Conservation (phyloP, 2,888 invertebrate genomes). For the Drosophila mimica region DNA sequence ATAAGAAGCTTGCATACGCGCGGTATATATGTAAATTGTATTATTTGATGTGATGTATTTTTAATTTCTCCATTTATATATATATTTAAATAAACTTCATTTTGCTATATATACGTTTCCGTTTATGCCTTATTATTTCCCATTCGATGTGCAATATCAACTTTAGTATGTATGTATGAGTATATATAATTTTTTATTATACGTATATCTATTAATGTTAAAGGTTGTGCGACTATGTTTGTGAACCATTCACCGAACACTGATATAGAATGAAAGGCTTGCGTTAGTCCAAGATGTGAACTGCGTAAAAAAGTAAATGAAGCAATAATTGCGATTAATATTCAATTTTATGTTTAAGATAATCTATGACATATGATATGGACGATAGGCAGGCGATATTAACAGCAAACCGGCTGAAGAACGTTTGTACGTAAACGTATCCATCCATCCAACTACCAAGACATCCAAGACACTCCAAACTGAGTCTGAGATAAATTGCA, state of each 20-base stretch:
- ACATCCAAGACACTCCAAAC: constrained; percentile 78
- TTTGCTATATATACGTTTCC: constrained; percentile 53
- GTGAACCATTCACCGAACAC: constrained; percentile 69
- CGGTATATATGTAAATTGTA: constrained; percentile 70
- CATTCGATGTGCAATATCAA: constrained; percentile 50
- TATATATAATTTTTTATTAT: constrained; percentile 27
- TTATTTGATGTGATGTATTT: constrained; percentile 78
- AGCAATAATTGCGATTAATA: constrained; percentile 75
- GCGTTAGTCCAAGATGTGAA: constrained; percentile 58
- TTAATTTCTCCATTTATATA: constrained; percentile 66
- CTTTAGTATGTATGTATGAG: constrained; percentile 37
- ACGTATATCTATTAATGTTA: constrained; percentile 61
- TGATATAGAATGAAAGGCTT: constrained; percentile 51
- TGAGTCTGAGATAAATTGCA: constrained; percentile 79
- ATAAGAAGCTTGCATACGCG: constrained; percentile 45
- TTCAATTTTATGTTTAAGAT: constrained; percentile 73
- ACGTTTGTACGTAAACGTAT: constrained; percentile 81
- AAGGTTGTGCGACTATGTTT: constrained; percentile 76
- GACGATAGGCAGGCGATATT: constrained; percentile 13
- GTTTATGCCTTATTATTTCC: constrained; percentile 22
- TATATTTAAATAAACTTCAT: constrained; percentile 68
- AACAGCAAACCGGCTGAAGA: constrained; percentile 55
- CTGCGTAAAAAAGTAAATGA: constrained; percentile 48
- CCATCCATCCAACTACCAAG: constrained; percentile 81
- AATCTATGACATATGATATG: constrained; percentile 41